Conservation (phyloP, 2,888 invertebrate genomes). For the Exocentrus adspersus region DNA sequence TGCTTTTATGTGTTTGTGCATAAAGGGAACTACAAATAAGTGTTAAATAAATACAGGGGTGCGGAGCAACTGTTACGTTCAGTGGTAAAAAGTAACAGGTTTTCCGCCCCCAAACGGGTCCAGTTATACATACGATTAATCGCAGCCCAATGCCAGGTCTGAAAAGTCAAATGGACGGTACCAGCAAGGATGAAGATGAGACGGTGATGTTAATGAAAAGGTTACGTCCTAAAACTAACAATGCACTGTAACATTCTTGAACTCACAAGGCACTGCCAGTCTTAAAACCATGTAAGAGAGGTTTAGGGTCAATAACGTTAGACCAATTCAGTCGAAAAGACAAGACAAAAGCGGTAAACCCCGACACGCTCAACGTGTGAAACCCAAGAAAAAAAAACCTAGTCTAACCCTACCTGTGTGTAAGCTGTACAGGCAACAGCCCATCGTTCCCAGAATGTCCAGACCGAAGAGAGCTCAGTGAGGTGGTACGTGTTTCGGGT, state of each 20-base stretch:
- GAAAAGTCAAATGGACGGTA: conserved; percentile 48
- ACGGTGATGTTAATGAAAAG: conserved; percentile 11
- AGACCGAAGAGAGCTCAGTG: conserved; percentile 56
- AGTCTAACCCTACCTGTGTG: conserved; percentile 53
- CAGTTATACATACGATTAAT: conserved; percentile 55
- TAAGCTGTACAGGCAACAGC: conserved; percentile 45
- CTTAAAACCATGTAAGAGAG: conserved; percentile 5
- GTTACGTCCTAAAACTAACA: conserved; percentile 15
- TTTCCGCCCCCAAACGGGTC: too few species aligned
- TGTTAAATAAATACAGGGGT: too few species aligned
- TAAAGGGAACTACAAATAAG: conserved; percentile 19
- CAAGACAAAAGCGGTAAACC: conserved; percentile 17
- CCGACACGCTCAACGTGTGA: conserved; percentile 14
- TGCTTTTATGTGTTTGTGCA: conserved; percentile 8
- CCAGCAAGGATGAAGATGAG: conserved; percentile 23
- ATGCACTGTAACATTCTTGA: too few species aligned
- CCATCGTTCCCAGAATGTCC: conserved; percentile 50
- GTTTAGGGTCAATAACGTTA: neutral
- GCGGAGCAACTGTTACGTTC: too few species aligned
- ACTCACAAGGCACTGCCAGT: neutral
- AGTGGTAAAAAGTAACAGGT: too few species aligned
- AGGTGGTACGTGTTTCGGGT: conserved; percentile 55
- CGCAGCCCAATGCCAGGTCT: conserved; percentile 60
- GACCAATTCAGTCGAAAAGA: neutral
- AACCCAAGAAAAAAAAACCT: conserved; percentile 27